Conservation (phyloP, 23 tunicate species). For the Corella eumyota region DNA sequence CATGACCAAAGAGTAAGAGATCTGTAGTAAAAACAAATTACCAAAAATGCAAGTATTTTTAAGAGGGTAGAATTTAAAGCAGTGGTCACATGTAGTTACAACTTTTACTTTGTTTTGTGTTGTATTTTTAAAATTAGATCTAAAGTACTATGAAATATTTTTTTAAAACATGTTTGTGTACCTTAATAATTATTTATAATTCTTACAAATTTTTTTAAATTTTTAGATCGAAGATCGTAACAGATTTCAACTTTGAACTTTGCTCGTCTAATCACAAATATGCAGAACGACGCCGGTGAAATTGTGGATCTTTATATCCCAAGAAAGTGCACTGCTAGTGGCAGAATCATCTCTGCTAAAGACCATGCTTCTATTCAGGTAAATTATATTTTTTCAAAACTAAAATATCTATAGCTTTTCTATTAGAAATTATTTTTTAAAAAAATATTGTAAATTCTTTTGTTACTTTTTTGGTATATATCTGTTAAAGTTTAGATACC, state of each 20-base stretch:
- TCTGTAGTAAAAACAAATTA: too few relatives aligned
- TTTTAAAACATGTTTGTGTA: too few relatives aligned
- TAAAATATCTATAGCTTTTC: not conserved
- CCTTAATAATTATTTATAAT: too few relatives aligned
- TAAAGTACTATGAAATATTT: too few relatives aligned
- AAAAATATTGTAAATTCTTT: not conserved
- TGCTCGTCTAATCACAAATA: slow-evolving; percentile 1
- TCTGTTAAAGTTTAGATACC: not conserved
- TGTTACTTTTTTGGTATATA: not conserved
- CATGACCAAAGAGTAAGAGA: too few relatives aligned
- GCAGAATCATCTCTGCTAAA: slow-evolving; percentile 78
- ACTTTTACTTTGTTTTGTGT: too few relatives aligned
- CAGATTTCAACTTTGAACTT: slow-evolving; percentile 1
- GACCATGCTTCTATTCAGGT: slow-evolving; percentile 87
- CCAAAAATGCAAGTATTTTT: too few relatives aligned
- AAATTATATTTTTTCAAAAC: not conserved
- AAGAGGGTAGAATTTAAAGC: too few relatives aligned
- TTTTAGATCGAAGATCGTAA: slow-evolving; percentile 30
- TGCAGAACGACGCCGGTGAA: slow-evolving; percentile 96
- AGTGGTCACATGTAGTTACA: too few relatives aligned
- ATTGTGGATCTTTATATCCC: slow-evolving; percentile 96
- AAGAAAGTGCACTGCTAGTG: slow-evolving; percentile 70
- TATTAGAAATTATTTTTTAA: not conserved
- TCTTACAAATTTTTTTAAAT: too few relatives aligned
- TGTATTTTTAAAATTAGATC: too few relatives aligned